Evolutionary conservation across 2,888 invertebrate species (phyloP).

Genomic region (Napeogenes inachia): DNA sequence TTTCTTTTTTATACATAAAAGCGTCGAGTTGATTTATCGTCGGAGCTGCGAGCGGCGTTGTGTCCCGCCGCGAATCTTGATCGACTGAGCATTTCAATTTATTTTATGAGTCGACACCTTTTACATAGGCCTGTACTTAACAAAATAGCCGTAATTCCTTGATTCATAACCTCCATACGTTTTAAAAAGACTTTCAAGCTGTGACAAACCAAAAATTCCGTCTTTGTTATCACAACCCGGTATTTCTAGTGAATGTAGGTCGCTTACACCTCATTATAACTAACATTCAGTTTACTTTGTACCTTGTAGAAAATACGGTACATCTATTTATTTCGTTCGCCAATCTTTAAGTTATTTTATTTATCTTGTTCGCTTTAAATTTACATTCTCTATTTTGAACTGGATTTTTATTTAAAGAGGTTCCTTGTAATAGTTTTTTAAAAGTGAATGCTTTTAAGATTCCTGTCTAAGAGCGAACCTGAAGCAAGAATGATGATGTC

Average conservation of each 20-base stretch:
- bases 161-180: too few species aligned
- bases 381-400: conserved; percentile 1
- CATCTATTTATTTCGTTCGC: too few species aligned
- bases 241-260: too few species aligned
- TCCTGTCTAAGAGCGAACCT: conserved; percentile 30
- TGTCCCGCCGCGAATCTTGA: conserved; percentile 64
- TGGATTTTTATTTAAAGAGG: conserved; percentile 9
- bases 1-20: conserved; percentile 66
- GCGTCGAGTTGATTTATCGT: conserved; percentile 72
- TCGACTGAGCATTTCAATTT: conserved; percentile 72
- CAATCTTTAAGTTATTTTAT: too few species aligned
- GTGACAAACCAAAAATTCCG: too few species aligned
- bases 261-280: too few species aligned
- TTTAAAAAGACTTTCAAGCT: too few species aligned
- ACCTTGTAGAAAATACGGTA: too few species aligned
- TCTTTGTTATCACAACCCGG: too few species aligned
- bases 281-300: too few species aligned
- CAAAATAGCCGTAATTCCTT: conserved; percentile 13
- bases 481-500: conserved; percentile 42
- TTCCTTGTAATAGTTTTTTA: conserved; percentile 9
- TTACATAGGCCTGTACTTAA: conserved; percentile 35
- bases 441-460: conserved; percentile 25
- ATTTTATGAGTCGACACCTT: conserved; percentile 71
- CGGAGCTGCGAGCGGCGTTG: conserved; percentile 51
- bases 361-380: conserved; percentile 4